Conservation (phyloP, 2,113 vertebrate species). For the Eolophus roseicapilla region DNA sequence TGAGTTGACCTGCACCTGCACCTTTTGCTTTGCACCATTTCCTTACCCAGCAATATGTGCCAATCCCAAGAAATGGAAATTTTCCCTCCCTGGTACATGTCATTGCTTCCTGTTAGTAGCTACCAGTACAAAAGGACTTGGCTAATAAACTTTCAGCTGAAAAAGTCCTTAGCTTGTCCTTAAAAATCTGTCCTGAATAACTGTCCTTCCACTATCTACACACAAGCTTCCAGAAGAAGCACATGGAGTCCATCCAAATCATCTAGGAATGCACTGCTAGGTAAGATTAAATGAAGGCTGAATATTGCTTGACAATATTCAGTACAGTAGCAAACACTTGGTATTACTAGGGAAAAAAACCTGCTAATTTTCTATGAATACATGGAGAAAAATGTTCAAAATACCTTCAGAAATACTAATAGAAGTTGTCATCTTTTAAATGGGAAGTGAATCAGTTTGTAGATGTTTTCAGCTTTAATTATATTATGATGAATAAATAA, state of each 20-base stretch:
- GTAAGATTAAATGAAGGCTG: not conserved
- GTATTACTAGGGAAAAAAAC: not conserved
- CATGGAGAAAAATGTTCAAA: not conserved
- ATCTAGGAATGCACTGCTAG: not conserved
- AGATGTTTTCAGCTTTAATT: not conserved
- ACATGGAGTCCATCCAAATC: not conserved
- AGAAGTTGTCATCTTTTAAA: not conserved
- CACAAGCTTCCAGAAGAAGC: not conserved
- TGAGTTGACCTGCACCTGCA: not conserved
- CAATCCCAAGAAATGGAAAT: not conserved
- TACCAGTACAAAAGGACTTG: not conserved
- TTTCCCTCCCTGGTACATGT: not conserved
- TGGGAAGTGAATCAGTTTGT: not conserved
- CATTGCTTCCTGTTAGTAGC: not conserved
- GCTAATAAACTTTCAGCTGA: not conserved
- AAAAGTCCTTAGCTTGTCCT: not conserved
- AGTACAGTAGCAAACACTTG: not conserved
- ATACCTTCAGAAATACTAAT: not conserved
- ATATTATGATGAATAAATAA: not conserved
- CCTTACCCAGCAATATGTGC: not conserved
- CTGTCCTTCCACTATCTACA: not conserved
- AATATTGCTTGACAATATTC: not conserved
- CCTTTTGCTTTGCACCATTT: not conserved
- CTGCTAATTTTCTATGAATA: not conserved
- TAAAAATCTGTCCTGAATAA: not conserved